Percentiles rank a stretch among this genome's conserved stretches.
phyloP scores from a whole-genome alignment of 2,797 vertebrate species.

The Micrastur ruficollis region DNA sequence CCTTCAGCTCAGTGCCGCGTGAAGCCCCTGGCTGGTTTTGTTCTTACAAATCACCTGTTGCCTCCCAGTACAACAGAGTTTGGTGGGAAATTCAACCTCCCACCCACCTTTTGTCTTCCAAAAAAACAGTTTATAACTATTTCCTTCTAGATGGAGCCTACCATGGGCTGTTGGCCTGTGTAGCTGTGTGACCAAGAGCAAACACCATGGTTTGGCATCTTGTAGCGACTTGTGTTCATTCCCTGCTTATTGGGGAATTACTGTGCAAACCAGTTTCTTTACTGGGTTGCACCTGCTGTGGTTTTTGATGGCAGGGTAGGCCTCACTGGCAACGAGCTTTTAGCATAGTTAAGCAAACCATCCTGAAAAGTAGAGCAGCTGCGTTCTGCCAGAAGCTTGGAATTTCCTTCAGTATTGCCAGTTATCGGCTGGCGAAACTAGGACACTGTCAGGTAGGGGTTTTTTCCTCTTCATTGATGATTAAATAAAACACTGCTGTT shows the following conservation, averaged over 20 bases:
- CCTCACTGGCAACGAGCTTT: not conserved
- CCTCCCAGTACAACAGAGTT: not conserved
- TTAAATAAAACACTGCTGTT: not conserved
- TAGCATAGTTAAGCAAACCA: not conserved
- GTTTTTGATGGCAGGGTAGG: not conserved
- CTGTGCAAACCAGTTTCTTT: not conserved
- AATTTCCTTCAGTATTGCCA: not conserved
- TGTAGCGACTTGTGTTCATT: not conserved
- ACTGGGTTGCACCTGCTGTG: accelerated
- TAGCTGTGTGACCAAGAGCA: not conserved
- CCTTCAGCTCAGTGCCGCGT: not conserved
- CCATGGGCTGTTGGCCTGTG: not conserved
- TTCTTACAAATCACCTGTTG: not conserved
- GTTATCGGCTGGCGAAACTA: not conserved
- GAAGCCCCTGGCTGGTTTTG: not conserved
- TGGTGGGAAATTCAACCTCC: not conserved
- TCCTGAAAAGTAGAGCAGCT: not conserved
- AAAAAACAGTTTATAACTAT: not conserved
- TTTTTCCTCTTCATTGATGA: not conserved
- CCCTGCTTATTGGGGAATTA: not conserved
- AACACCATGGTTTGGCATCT: not conserved
- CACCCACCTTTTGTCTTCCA: not conserved
- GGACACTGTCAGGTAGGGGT: not conserved
- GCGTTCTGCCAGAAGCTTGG: not conserved
- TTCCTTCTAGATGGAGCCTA: not conserved